Percentiles rank a stretch among this genome's conserved stretches.
These are phyloP conservation scores for Megathymus violae DNA, from an alignment of 1,140 invertebrate genomes.

Conservation along the genomic window DNA sequence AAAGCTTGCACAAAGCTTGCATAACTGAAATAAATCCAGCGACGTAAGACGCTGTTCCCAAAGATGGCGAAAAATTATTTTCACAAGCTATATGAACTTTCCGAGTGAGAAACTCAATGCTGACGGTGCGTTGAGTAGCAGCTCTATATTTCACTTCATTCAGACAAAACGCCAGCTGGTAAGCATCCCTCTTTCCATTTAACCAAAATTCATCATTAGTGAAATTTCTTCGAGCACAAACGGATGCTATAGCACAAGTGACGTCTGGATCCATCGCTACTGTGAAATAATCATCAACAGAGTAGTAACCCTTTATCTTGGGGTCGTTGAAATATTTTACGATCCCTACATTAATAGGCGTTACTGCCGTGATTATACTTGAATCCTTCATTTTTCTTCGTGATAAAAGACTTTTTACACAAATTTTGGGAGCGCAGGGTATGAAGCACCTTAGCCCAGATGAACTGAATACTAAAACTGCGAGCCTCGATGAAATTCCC, in stretches of 20 bases:
- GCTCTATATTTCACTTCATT: slow-evolving; percentile 25
- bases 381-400: background rate
- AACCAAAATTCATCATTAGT: slow-evolving; percentile 14
- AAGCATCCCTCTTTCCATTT: background rate
- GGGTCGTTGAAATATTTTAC: slow-evolving; percentile 13
- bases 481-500: slow-evolving; percentile 15
- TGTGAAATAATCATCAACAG: slow-evolving; percentile 6
- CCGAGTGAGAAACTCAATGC: slow-evolving; percentile 11
- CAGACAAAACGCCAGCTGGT: background rate
- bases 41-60: background rate
- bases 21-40: slow-evolving; percentile 9
- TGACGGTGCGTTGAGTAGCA: slow-evolving; percentile 10
- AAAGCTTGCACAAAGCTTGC: slow-evolving; percentile 9
- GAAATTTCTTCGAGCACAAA: slow-evolving; percentile 13
- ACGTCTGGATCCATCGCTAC: slow-evolving; percentile 5
- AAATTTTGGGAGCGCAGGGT: background rate
- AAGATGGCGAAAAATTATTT: slow-evolving; percentile 12
- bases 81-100: slow-evolving; percentile 15
- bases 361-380: background rate
- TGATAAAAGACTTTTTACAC: background rate
- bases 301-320: background rate
- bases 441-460: background rate
- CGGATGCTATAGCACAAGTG: slow-evolving; percentile 10
- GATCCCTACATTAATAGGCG: slow-evolving; percentile 9
- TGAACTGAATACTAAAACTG: slow-evolving; percentile 6